Evolutionary conservation across 2,797 vertebrate species (phyloP), one percentile per base, ranked within the genome.

Genomic region (Hapalemur alaotrensis): DNA sequence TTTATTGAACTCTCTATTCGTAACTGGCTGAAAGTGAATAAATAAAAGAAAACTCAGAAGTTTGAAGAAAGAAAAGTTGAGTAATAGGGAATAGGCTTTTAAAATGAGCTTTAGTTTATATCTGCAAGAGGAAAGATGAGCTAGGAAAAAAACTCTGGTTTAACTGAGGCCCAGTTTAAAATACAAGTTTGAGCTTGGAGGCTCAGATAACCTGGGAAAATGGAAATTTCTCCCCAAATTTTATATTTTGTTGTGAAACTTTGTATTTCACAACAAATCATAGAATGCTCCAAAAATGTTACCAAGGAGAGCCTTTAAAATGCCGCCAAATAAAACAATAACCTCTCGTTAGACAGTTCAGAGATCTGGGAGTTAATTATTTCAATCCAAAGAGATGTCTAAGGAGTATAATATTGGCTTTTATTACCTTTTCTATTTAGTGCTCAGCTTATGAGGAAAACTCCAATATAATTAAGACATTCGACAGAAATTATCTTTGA

Each of bases 401-500:
- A 48, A 43, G 52, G 35, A 75, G 17, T 50, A 35, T 43, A 5
- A 43, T n/a, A 18, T 32, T 41, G 22, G 2, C 1, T 57, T 69
- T 73, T 43, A 28, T 30, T 30, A 69, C 22, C 54, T 87, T 54
- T 32, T 43, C 17, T 32, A n/a, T 38, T 72, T 32, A 85, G 17
- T 65, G 25, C 17, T 30, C 20, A 28, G 22, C 10, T 96, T 80
- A 59, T 41, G 14, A 81, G 32, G 52, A 78, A 75, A 76, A 52
- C 28, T 48, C 30, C 46, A 76, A 52, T 73, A 50, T 41, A 88
- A 52, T 41, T 78, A 57, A 95, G 23, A 50, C 72, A 70, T 35
- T 91, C 30, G 38, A 32, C 2, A 78, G 8, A 92, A 82, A 92
- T 38, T 57, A 85, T 95, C 61, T n/a, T 43, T 87, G 61, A 97